Evolutionary conservation across 1,140 invertebrate genomes (phyloP).

Genomic region (Cydia strobilella): DNA sequence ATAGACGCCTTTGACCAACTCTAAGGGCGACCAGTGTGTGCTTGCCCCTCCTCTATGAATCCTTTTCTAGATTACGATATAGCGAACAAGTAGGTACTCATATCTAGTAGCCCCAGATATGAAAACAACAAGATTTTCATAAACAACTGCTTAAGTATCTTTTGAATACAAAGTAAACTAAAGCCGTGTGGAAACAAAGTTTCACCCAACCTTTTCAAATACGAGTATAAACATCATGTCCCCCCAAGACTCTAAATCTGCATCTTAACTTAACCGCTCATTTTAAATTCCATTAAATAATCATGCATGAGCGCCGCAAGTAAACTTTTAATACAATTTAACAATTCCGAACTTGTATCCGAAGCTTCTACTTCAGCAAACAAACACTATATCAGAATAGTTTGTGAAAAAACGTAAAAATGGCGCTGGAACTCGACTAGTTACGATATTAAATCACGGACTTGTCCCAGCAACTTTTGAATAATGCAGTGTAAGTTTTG

Average conservation of each 20-base stretch:
- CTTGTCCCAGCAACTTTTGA: conserved; percentile 25
- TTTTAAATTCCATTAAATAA: conserved; percentile 24
- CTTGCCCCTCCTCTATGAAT: too few relatives aligned
- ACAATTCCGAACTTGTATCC: conserved; percentile 13
- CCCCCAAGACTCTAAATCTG: not conserved
- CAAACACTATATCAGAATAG: conserved; percentile 31
- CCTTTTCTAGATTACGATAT: too few relatives aligned
- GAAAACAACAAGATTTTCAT: too few relatives aligned
- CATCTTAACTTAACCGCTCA: not conserved
- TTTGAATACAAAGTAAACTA: not conserved
- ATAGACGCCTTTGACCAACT: too few relatives aligned
- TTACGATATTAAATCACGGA: conserved; percentile 31
- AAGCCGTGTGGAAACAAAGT: not conserved
- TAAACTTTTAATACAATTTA: conserved; percentile 40
- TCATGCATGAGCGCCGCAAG: not conserved
- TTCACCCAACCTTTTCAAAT: not conserved
- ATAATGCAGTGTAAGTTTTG: conserved; percentile 30
- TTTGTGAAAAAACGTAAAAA: conserved; percentile 16
- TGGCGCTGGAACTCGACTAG: conserved; percentile 7
- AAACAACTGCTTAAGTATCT: too few relatives aligned
- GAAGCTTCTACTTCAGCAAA: conserved; percentile 11
- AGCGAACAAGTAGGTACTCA: too few relatives aligned
- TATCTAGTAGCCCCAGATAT: too few relatives aligned
- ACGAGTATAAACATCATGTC: not conserved
- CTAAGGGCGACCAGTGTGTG: too few relatives aligned